Evolutionary conservation across 2,113 vertebrate species (phyloP).

Genomic region (Gobius niger): DNA sequence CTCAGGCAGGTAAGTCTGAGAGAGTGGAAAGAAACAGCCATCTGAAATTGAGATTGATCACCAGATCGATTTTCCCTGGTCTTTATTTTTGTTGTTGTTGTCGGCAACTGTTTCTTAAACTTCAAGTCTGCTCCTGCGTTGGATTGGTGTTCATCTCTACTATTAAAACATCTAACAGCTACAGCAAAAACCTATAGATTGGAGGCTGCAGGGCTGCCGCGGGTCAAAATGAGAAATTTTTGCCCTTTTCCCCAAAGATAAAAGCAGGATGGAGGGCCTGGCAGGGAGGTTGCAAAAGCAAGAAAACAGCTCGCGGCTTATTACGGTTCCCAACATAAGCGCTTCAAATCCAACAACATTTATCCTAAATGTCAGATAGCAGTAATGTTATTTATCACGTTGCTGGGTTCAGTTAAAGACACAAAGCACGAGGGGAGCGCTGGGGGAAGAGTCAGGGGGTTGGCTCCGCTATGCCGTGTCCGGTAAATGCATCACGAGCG

Average conservation of each 20-base stretch:
- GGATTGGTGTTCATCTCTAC: constrained; percentile 59
- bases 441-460: constrained; percentile 20
- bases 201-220: constrained; percentile 41
- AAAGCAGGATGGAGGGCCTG: constrained; percentile 49
- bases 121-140: constrained; percentile 45
- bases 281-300: constrained; percentile 44
- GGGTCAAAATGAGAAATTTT: constrained; percentile 62
- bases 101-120: constrained; percentile 53
- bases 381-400: constrained; percentile 67
- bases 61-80: constrained; percentile 68
- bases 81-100: constrained; percentile 24
- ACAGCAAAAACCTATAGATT: constrained; percentile 48
- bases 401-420: constrained; percentile 54
- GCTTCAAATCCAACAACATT: constrained; percentile 67
- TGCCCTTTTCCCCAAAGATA: constrained; percentile 70
- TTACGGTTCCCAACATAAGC: constrained; percentile 55
- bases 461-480: constrained; percentile 23
- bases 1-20: constrained; percentile 35
- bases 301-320: constrained; percentile 58
- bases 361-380: constrained; percentile 73
- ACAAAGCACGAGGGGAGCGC: constrained; percentile 38
- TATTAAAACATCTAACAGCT: constrained; percentile 66
- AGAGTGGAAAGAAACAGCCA: constrained; percentile 37
- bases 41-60: constrained; percentile 79
- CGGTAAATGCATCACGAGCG: constrained; percentile 30